phyloP scores from a whole-genome alignment of 2,113 vertebrate species.

The Cochlearius cochlearius region DNA sequence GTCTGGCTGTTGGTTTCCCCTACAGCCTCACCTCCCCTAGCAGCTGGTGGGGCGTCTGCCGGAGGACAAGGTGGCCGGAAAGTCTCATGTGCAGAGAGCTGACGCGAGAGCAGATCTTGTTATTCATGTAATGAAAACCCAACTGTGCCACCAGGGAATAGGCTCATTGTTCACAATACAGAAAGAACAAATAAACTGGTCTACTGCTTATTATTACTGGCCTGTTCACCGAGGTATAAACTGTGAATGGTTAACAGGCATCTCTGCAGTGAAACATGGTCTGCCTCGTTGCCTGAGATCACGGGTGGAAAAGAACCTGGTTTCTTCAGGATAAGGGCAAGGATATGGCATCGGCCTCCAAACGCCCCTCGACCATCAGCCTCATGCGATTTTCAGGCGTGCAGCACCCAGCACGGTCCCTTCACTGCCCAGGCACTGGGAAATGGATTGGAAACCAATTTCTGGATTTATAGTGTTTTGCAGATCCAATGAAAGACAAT shows the following conservation, averaged over 20 bases:
- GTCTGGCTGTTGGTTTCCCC: not conserved
- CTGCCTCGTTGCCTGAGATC: not conserved
- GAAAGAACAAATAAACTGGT: slow-evolving; percentile 32
- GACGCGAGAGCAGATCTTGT: not conserved
- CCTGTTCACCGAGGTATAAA: not conserved
- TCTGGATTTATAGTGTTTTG: not conserved
- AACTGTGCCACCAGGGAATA: not conserved
- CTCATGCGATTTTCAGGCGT: rapidly evolving
- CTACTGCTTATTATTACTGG: not conserved
- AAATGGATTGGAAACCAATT: not conserved
- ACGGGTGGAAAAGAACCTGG: not conserved
- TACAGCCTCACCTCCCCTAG: not conserved
- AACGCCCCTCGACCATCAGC: not conserved
- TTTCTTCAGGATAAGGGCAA: not conserved
- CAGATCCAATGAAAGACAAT: not conserved
- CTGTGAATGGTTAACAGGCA: not conserved
- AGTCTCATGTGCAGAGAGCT: not conserved
- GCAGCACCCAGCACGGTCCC: not conserved
- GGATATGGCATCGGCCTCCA: not conserved
- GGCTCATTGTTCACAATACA: not conserved
- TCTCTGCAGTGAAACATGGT: not conserved
- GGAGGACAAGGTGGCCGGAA: not conserved
- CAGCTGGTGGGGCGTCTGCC: not conserved
- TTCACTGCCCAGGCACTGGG: not conserved
- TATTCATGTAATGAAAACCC: not conserved